phyloP scores from a whole-genome alignment of 92 coral and sea anemone genomes.

The Heteractis magnifica region DNA sequence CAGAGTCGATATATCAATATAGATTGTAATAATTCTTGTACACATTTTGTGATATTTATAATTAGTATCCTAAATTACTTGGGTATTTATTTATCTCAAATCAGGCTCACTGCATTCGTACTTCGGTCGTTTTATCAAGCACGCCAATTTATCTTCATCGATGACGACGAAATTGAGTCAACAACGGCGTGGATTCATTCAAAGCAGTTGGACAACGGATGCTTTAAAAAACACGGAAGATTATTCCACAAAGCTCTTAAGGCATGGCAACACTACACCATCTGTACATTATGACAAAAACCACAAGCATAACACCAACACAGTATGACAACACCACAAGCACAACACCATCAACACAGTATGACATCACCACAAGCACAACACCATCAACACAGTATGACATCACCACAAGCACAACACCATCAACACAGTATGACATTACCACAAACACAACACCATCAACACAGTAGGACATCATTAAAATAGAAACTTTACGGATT shows the following conservation, averaged over 20 bases:
- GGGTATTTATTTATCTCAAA: background rate
- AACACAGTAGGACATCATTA: too few species aligned
- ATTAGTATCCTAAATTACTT: background rate
- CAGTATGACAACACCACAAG: too few species aligned
- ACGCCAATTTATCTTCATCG: slow-evolving; percentile 74
- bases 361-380: too few species aligned
- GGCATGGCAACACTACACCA: slow-evolving; percentile 34
- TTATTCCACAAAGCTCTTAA: slow-evolving; percentile 67
- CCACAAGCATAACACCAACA: too few species aligned
- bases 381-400: too few species aligned
- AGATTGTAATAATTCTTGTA: background rate
- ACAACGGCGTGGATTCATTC: slow-evolving; percentile 64
- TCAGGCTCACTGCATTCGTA: slow-evolving; percentile 97
- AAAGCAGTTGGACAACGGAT: slow-evolving; percentile 64
- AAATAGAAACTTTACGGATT: too few species aligned
- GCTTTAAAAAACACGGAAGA: slow-evolving; percentile 73
- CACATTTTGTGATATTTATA: background rate
- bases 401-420: too few species aligned
- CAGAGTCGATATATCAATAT: too few species aligned
- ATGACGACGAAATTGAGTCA: slow-evolving; percentile 53
- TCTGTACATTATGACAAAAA: too few species aligned
- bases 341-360: too few species aligned
- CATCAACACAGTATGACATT: too few species aligned
- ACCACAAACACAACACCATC: too few species aligned
- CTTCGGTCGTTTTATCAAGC: slow-evolving; percentile 95